These are phyloP conservation scores for Didymodactylos carnosus DNA, from an alignment of 2,888 invertebrate genomes.

Conservation along the genomic window DNA sequence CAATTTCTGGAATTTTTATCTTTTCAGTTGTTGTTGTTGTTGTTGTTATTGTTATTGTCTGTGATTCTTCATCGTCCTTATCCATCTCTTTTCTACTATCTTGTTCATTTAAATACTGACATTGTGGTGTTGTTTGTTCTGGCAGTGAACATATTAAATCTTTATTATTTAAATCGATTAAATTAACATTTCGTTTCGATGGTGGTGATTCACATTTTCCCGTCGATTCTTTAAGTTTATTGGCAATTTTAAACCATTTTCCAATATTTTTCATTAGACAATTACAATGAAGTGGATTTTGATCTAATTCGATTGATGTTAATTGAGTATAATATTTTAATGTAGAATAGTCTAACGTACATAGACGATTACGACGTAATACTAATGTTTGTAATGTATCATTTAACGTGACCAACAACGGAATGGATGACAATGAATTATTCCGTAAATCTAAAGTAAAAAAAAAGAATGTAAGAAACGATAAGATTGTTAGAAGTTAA, in stretches of 20 bases:
- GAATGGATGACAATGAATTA: not conserved
- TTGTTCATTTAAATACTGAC: not conserved
- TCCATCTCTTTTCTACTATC: not conserved
- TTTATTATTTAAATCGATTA: not conserved
- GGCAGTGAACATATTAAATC: not conserved
- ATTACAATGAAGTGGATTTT: not conserved
- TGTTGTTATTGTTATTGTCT: not conserved
- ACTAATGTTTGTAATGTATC: not conserved
- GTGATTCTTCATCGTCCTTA: not conserved
- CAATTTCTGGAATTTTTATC: not conserved
- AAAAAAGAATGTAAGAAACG: not conserved
- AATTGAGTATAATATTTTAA: not conserved
- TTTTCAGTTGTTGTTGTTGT: not conserved
- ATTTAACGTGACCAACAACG: not conserved
- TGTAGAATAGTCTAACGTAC: not conserved
- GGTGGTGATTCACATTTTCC: not conserved
- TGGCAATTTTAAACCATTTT: not conserved
- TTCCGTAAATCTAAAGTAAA: not conserved
- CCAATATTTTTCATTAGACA: not conserved
- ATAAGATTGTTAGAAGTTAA: not conserved
- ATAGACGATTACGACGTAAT: not conserved
- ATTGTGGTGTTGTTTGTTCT: not conserved
- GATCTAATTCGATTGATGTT: not conserved
- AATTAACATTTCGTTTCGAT: not conserved
- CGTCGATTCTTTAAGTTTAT: too few relatives aligned